These are phyloP conservation scores for Neogobius melanostomus DNA, from an alignment of 2,113 vertebrate species.

Conservation along the genomic window DNA sequence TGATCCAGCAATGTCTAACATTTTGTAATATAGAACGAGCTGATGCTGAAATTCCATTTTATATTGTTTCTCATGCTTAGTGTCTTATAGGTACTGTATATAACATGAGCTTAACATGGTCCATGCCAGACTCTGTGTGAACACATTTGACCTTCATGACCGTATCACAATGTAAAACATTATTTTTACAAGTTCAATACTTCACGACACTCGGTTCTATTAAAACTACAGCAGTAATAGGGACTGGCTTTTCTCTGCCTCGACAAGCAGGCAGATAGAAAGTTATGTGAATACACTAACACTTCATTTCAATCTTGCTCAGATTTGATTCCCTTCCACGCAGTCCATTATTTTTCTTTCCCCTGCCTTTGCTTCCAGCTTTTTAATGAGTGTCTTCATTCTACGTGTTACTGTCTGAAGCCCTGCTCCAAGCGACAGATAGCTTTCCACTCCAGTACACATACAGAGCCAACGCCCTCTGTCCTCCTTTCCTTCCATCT, in stretches of 20 bases:
- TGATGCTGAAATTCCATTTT: background rate
- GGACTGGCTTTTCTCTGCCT: slow-evolving; percentile 29
- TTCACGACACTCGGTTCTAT: slow-evolving; percentile 49
- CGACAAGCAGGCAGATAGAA: slow-evolving; percentile 32
- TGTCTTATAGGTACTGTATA: background rate
- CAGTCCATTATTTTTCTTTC: slow-evolving; percentile 54
- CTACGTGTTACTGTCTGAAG: slow-evolving; percentile 61
- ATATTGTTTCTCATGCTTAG: background rate
- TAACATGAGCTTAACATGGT: slow-evolving; percentile 28
- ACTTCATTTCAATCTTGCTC: slow-evolving; percentile 56
- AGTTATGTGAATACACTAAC: slow-evolving; percentile 42
- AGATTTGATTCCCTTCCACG: slow-evolving; percentile 58
- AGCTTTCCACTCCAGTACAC: slow-evolving; percentile 63
- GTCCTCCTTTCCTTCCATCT: slow-evolving; percentile 51
- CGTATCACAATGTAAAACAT: slow-evolving; percentile 27
- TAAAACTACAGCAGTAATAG: slow-evolving; percentile 42
- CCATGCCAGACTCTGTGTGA: background rate
- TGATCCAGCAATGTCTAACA: background rate
- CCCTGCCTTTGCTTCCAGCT: slow-evolving; percentile 46
- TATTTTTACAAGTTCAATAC: slow-evolving; percentile 40
- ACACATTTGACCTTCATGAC: slow-evolving; percentile 43
- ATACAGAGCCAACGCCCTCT: slow-evolving; percentile 58
- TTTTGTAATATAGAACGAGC: background rate
- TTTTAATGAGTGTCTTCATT: slow-evolving; percentile 73
- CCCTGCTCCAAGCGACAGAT: slow-evolving; percentile 56